Conservation (phyloP, 2,797 vertebrate species). For the Ficedula albicollis region DNA sequence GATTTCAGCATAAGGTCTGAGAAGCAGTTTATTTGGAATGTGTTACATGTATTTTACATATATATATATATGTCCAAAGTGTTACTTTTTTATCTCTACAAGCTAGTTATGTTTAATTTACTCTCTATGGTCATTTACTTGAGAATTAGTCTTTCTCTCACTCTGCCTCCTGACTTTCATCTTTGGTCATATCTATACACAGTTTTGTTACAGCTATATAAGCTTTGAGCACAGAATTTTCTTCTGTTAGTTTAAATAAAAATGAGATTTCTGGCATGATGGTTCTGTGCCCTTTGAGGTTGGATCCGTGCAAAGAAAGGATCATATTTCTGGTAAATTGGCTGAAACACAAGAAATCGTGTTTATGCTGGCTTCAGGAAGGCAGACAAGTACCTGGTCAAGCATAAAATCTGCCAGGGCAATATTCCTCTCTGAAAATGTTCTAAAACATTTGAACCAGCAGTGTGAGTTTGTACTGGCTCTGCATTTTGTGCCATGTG, state of each 20-base stretch:
- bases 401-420: slow-evolving; percentile 12
- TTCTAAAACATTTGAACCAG: background rate
- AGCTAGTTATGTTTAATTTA: background rate
- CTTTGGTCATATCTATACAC: background rate
- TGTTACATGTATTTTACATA: background rate
- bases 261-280: background rate
- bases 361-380: slow-evolving; percentile 41
- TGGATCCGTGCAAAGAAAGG: background rate
- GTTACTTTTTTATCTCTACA: background rate
- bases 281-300: background rate
- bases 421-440: background rate
- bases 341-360: background rate
- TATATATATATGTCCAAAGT: background rate
- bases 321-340: slow-evolving; percentile 2
- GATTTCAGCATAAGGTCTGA: background rate
- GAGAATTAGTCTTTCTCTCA: background rate
- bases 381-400: slow-evolving; percentile 31
- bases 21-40: background rate
- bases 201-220: background rate
- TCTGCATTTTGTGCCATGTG: background rate
- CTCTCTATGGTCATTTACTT: background rate
- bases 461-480: slow-evolving; percentile 7
- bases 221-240: background rate
- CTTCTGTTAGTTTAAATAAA: slow-evolving; percentile 23
- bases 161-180: background rate